These are phyloP conservation scores for Sandelia bainsii DNA, from an alignment of 2,797 vertebrate genomes.

Conservation along the genomic window DNA sequence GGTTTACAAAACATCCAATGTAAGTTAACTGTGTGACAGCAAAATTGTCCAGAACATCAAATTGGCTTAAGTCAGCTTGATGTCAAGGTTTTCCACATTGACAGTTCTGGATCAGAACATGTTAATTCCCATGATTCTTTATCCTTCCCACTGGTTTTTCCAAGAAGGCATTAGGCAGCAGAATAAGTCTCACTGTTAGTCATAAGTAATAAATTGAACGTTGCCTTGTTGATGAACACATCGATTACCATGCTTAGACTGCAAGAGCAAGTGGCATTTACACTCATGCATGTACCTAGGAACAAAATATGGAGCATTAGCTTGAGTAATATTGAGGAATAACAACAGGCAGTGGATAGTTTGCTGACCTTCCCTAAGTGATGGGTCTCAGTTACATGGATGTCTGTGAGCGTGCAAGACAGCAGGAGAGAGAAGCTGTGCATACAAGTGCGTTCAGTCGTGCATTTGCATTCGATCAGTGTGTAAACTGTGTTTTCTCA, in stretches of 20 bases:
- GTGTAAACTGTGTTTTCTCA: not conserved
- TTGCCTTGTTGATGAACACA: constrained; percentile 22
- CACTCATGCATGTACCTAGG: constrained; percentile 38
- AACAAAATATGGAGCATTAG: constrained; percentile 73
- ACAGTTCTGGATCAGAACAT: not conserved
- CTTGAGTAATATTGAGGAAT: constrained; percentile 62
- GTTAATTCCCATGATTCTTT: constrained; percentile 10
- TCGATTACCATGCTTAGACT: constrained; percentile 12
- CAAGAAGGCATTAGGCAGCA: constrained; percentile 3
- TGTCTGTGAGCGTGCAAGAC: constrained; percentile 1
- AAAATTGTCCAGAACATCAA: constrained; percentile 36
- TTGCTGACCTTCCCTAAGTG: constrained; percentile 47
- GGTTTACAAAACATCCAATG: constrained; percentile 16
- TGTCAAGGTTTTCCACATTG: constrained; percentile 15
- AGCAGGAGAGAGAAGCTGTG: not conserved
- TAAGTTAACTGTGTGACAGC: constrained; percentile 29
- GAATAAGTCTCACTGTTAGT: constrained; percentile 7
- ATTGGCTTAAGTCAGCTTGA: not conserved
- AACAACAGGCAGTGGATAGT: constrained; percentile 37
- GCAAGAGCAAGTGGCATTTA: constrained; percentile 24
- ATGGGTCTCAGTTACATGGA: constrained; percentile 46
- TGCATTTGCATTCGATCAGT: not conserved
- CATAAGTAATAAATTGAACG: constrained; percentile 28
- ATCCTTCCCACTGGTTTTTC: constrained; percentile 15
- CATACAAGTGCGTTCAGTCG: not conserved